These are phyloP conservation scores for Congeria kusceri DNA, from an alignment of 2,888 invertebrate genomes.

Conservation along the genomic window DNA sequence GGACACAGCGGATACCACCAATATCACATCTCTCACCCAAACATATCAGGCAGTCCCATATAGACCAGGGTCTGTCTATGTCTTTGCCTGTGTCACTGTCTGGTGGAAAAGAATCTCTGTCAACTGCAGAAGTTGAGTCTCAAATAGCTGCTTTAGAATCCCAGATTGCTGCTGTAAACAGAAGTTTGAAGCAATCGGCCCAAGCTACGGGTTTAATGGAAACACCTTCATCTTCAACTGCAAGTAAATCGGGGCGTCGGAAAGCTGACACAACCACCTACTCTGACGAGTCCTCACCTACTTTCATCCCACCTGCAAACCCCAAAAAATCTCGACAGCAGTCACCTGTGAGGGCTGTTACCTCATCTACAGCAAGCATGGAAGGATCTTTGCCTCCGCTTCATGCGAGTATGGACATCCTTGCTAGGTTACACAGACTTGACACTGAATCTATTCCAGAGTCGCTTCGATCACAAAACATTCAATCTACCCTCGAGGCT, in stretches of 20 bases:
- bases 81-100: constrained; percentile 59
- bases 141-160: constrained; percentile 62
- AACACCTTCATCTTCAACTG: constrained; percentile 25
- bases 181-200: constrained; percentile 56
- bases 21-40: constrained; percentile 64
- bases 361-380: constrained; percentile 31
- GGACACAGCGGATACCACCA: constrained; percentile 57
- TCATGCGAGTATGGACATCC: constrained; percentile 64
- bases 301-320: constrained; percentile 56
- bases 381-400: constrained; percentile 49
- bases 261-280: constrained; percentile 45
- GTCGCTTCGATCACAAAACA: constrained; percentile 63
- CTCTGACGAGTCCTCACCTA: constrained; percentile 31
- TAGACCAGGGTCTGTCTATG: constrained; percentile 59
- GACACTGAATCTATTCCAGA: constrained; percentile 62
- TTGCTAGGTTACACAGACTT: constrained; percentile 58
- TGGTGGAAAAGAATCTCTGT: constrained; percentile 56
- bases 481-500: constrained; percentile 60
- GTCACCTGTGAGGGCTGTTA: constrained; percentile 52
- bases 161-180: constrained; percentile 62
- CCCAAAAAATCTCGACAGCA: constrained; percentile 63
- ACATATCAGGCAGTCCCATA: constrained; percentile 62
- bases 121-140: constrained; percentile 59
- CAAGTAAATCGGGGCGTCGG: constrained; percentile 45
- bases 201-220: constrained; percentile 39